Evolutionary conservation across 2,113 vertebrate genomes (phyloP).

Genomic region (Macroglossus sobrinus): DNA sequence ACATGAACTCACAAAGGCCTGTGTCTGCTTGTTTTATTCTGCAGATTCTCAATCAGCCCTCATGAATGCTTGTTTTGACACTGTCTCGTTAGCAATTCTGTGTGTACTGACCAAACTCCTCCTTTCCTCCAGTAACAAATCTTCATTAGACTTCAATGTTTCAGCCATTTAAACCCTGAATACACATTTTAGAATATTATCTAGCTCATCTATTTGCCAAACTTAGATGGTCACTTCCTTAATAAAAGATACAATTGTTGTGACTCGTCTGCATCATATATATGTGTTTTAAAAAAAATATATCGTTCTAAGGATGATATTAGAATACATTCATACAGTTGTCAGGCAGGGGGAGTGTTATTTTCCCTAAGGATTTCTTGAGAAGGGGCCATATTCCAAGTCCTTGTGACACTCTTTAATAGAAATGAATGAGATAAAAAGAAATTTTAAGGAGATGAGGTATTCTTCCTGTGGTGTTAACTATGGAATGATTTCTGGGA

Average conservation of each 20-base stretch:
- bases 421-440: constrained; percentile 28
- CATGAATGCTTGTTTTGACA: neutral
- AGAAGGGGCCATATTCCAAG: neutral
- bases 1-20: neutral
- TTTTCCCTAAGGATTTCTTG: constrained; percentile 33
- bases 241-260: neutral
- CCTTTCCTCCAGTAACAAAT: neutral
- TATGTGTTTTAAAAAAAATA: neutral
- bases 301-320: neutral
- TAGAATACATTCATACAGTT: neutral
- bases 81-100: neutral
- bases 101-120: neutral
- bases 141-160: neutral
- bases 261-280: neutral
- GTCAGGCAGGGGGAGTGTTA: accelerated
- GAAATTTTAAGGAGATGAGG: neutral
- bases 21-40: neutral
- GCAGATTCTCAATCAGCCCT: neutral
- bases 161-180: neutral
- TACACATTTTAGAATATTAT: constrained; percentile 6
- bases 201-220: neutral
- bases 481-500: neutral
- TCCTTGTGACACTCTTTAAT: neutral
- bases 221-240: neutral
- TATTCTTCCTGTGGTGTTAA: neutral